phyloP scores from a whole-genome alignment of 2,888 invertebrate species.

The Parnassius glacialis region DNA sequence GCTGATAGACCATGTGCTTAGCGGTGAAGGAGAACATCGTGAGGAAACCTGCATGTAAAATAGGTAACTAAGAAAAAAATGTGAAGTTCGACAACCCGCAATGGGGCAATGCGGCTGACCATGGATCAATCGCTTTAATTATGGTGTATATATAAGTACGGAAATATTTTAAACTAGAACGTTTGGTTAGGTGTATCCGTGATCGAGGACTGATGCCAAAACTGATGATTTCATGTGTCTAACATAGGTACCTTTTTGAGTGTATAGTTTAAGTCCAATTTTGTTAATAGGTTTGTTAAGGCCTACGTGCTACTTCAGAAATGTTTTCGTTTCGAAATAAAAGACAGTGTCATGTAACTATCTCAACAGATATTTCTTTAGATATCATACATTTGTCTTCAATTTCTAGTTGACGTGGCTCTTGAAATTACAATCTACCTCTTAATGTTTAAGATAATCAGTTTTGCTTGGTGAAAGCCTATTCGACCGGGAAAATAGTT shows the following conservation, averaged over 20 bases:
- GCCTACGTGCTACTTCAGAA: conserved; percentile 60
- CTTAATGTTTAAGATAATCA: conserved; percentile 66
- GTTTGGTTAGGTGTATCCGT: conserved; percentile 63
- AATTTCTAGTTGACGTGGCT: conserved; percentile 61
- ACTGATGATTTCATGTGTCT: conserved; percentile 75
- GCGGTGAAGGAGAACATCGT: too few species aligned
- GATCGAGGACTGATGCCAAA: conserved; percentile 76
- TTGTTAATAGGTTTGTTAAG: conserved; percentile 56
- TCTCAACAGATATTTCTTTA: conserved; percentile 32
- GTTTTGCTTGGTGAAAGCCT: conserved; percentile 47
- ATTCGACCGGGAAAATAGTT: conserved; percentile 43
- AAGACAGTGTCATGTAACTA: conserved; percentile 39
- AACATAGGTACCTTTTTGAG: conserved; percentile 60
- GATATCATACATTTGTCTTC: conserved; percentile 52
- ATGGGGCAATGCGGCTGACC: too few species aligned
- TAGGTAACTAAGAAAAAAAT: too few species aligned
- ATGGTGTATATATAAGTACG: conserved; percentile 75
- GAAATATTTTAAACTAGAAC: conserved; percentile 74
- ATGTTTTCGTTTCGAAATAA: conserved; percentile 6
- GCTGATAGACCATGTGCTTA: too few species aligned
- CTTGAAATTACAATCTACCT: conserved; percentile 79
- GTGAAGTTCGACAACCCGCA: too few species aligned
- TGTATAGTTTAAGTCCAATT: conserved; percentile 58
- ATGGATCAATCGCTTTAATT: conserved; percentile 53
- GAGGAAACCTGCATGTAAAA: too few species aligned